These are phyloP conservation scores for Stratiomys singularior DNA, from an alignment of 2,888 invertebrate genomes.

Conservation along the genomic window DNA sequence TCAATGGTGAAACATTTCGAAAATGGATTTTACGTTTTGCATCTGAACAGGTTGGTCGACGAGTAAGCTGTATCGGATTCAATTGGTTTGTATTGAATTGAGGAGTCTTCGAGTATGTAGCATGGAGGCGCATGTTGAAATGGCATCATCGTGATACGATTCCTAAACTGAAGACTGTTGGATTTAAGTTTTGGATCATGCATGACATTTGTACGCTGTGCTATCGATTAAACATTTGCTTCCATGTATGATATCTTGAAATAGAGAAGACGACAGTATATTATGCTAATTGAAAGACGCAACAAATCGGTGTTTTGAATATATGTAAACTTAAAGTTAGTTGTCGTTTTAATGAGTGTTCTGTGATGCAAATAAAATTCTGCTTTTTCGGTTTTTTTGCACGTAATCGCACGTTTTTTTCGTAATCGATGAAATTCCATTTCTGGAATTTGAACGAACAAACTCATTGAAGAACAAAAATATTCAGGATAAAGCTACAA, in stretches of 20 bases:
- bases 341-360: too few species aligned
- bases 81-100: neutral
- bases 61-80: too few species aligned
- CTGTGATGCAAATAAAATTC: too few species aligned
- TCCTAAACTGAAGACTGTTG: neutral
- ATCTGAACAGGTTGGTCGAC: neutral
- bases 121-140: constrained; percentile 10
- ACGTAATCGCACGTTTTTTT: too few species aligned
- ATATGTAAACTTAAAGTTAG: too few species aligned
- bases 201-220: neutral
- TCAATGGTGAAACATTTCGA: neutral
- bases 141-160: constrained; percentile 6
- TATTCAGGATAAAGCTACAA: too few species aligned
- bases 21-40: neutral
- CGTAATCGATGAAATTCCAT: too few species aligned
- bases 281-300: neutral
- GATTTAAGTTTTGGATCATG: neutral
- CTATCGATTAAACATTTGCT: neutral
- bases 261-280: neutral
- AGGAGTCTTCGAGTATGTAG: neutral
- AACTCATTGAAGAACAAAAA: too few species aligned
- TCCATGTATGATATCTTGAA: neutral
- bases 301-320: too few species aligned
- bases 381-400: too few species aligned
- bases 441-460: too few species aligned